A percentile compares a stretch with the other conserved stretches of the same genome.
phyloP scores from a whole-genome alignment of 2,797 vertebrate genomes.

The Sphenopsis melanotis region DNA sequence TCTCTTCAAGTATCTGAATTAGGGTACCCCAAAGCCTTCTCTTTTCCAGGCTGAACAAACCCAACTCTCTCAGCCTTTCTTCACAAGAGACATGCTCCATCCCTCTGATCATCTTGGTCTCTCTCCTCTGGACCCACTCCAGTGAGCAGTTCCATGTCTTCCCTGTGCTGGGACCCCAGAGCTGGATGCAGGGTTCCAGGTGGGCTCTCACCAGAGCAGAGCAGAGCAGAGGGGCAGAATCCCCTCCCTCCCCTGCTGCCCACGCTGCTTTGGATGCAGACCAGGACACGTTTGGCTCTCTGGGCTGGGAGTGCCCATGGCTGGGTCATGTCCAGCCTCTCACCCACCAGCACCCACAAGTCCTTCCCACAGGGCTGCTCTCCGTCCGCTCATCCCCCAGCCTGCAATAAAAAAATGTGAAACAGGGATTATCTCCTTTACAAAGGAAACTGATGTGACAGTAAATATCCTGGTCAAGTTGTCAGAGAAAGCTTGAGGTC shows the following conservation, averaged over 20 bases:
- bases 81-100: rapidly evolving
- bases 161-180: neutral
- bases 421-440: neutral
- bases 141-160: rapidly evolving
- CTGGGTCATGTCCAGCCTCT: neutral
- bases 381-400: rapidly evolving
- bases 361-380: neutral
- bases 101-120: neutral
- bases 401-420: neutral
- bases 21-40: neutral
- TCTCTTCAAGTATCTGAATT: neutral
- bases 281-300: neutral
- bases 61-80: neutral
- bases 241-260: neutral
- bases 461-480: neutral
- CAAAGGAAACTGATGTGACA: neutral
- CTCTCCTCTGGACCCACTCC: neutral
- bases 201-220: neutral
- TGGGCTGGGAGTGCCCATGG: neutral
- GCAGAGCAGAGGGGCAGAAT: neutral
- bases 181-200: neutral
- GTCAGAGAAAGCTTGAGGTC: neutral
- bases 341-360: rapidly evolving
- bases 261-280: neutral
- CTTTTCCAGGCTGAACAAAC: neutral